These are phyloP conservation scores for Akabosia matsudoensis DNA, from an alignment of 1,140 invertebrate genomes.

Conservation along the genomic window DNA sequence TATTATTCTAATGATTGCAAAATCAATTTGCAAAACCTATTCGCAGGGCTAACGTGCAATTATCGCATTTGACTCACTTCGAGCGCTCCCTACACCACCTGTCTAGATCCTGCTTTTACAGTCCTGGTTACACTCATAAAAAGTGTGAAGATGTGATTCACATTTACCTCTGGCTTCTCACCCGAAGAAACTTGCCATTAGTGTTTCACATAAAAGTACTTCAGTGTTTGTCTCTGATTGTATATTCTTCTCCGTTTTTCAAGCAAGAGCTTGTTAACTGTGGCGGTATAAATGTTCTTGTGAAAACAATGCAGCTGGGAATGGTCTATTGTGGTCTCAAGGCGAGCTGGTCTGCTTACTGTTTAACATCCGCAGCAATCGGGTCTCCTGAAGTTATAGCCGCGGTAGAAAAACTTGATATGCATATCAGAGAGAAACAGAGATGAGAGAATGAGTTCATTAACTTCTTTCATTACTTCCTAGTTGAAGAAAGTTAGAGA, in stretches of 20 bases:
- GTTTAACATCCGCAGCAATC: constrained; percentile 3
- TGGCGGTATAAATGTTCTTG: constrained; percentile 27
- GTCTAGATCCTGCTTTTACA: constrained; percentile 33
- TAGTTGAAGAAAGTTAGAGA: constrained; percentile 28
- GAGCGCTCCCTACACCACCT: constrained; percentile 16
- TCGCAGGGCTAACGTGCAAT: not conserved
- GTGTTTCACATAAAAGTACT: constrained; percentile 30
- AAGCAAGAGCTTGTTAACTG: constrained; percentile 27
- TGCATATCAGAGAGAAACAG: not conserved
- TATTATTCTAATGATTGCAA: not conserved
- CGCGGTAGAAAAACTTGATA: not conserved
- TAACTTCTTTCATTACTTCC: not conserved
- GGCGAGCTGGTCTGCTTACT: constrained; percentile 35
- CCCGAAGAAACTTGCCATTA: constrained; percentile 28
- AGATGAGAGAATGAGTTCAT: not conserved
- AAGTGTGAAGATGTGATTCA: constrained; percentile 25
- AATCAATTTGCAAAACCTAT: not conserved
- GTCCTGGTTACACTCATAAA: constrained; percentile 31
- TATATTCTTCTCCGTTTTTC: constrained; percentile 23
- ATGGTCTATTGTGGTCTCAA: not conserved
- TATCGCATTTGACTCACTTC: not conserved
- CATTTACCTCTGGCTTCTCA: constrained; percentile 39
- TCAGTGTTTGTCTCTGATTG: constrained; percentile 31
- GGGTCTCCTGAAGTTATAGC: not conserved
- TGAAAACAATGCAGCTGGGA: constrained; percentile 10